These are phyloP conservation scores for Drosophila asahinai DNA, from an alignment of 1,140 invertebrate genomes.

Conservation along the genomic window DNA sequence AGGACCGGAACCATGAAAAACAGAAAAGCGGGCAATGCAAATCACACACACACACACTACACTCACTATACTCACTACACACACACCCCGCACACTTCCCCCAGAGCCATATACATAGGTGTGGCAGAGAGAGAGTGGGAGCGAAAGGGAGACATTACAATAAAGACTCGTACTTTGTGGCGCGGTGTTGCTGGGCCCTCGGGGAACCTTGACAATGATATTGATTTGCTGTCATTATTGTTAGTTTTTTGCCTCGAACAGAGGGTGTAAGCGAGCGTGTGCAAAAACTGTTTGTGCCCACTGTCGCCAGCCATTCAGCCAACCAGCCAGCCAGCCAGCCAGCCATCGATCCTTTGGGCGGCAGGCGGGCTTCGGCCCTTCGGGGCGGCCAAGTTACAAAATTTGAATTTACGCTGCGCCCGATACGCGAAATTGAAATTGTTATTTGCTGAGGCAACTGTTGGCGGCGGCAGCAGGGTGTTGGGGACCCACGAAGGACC, in stretches of 20 bases:
- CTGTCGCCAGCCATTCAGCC: slow-evolving; percentile 31
- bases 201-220: slow-evolving; percentile 74
- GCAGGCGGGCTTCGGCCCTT: slow-evolving; percentile 22
- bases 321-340: background rate
- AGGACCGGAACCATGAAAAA: slow-evolving; percentile 47
- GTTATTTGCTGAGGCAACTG: slow-evolving; percentile 72
- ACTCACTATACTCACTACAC: background rate
- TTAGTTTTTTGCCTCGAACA: slow-evolving; percentile 56
- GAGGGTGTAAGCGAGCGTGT: slow-evolving; percentile 26
- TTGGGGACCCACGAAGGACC: slow-evolving; percentile 19
- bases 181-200: slow-evolving; percentile 29
- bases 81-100: background rate
- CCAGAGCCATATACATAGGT: slow-evolving; percentile 3
- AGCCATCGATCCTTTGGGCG: slow-evolving; percentile 46
- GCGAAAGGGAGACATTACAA: slow-evolving; percentile 49
- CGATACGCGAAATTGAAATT: slow-evolving; percentile 80
- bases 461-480: background rate
- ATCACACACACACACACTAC: slow-evolving; percentile 34
- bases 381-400: slow-evolving; percentile 54
- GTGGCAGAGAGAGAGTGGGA: background rate
- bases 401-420: slow-evolving; percentile 76
- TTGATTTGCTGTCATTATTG: slow-evolving; percentile 82
- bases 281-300: slow-evolving; percentile 58
- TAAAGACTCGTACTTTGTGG: slow-evolving; percentile 72
- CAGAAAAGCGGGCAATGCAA: slow-evolving; percentile 54